These are phyloP conservation scores for Gastrophryne carolinensis DNA, from an alignment of 2,797 vertebrate species.

Conservation along the genomic window DNA sequence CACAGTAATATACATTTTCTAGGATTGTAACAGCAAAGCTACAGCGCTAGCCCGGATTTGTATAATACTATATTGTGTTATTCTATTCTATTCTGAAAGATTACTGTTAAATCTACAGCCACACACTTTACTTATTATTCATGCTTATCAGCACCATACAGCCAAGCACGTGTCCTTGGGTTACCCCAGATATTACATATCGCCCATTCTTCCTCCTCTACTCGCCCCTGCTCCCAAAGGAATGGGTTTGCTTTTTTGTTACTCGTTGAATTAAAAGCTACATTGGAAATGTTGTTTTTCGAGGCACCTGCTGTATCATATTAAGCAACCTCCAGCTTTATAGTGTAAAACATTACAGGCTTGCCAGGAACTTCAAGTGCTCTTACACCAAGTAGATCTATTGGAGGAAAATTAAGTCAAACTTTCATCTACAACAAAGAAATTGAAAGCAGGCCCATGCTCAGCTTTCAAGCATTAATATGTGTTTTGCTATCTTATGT, in stretches of 20 bases:
- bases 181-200: conserved; percentile 4
- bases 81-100: neutral
- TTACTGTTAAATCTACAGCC: neutral
- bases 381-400: neutral
- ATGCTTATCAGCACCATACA: neutral
- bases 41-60: no score
- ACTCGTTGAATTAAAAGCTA: neutral
- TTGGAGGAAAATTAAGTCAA: neutral
- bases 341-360: neutral
- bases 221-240: no score
- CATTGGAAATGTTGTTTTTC: neutral
- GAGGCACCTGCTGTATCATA: neutral
- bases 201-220: neutral
- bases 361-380: neutral
- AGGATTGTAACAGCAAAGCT: no score
- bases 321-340: neutral
- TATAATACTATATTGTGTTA: no score
- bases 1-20: no score
- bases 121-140: neutral
- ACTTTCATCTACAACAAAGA: conserved; percentile 6
- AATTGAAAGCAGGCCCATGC: no score
- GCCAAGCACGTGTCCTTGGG: neutral
- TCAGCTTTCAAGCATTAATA: neutral
- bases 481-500: neutral
- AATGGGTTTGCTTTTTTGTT: neutral